Evolutionary conservation across 2,797 vertebrate species (phyloP), one percentile per base, ranked within the genome.

Genomic region (Chaunax sp.): DNA sequence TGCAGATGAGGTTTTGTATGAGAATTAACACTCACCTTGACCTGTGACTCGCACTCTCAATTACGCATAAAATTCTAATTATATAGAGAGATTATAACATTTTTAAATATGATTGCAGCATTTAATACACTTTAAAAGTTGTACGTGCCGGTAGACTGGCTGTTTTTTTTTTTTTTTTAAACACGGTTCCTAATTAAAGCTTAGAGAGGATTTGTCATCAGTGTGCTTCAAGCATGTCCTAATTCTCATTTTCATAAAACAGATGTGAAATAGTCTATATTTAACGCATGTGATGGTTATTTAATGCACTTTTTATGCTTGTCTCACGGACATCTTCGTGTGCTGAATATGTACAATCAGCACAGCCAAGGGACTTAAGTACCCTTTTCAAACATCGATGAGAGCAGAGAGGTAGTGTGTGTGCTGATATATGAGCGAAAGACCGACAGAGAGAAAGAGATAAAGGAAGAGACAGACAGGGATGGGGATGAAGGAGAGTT

Each of bases 121-220:
- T 94, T 95, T 94, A 95, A 95, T 94, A 93, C 92, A 94, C 93
- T 93, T 94, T 93, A 93, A 93, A 94, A 94, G 92, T 93, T 93
- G 91, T 91, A 91, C 87, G 87, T 92, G 92, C 85, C 77, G 81
- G 78, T 87, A 75, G 90, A 87, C 79, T 75, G 84, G 77, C 72
- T 76, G 83, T 77, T 85, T 83, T 66, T 85, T 89, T 57, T 76
- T 53, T 78, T 79, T 87, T 89, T 90, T 90, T 72, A 68, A 65
- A 90, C 90, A 92, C 89, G 78, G 83, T 91, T 94, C 86, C 93
- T 93, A 94, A 94, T 94, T 94, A 90, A 95, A 93, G 93, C 93
- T 93, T 93, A 92, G 89, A 89, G 92, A 85, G 92, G 92, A 94
- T 95, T 95, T 94, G 90, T 92, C 89, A 83, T 89, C 85, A 89